Percentiles rank a stretch among this genome's conserved stretches.
Conservation (phyloP, 2,113 vertebrate genomes). For the Tapirus terrestris region DNA sequence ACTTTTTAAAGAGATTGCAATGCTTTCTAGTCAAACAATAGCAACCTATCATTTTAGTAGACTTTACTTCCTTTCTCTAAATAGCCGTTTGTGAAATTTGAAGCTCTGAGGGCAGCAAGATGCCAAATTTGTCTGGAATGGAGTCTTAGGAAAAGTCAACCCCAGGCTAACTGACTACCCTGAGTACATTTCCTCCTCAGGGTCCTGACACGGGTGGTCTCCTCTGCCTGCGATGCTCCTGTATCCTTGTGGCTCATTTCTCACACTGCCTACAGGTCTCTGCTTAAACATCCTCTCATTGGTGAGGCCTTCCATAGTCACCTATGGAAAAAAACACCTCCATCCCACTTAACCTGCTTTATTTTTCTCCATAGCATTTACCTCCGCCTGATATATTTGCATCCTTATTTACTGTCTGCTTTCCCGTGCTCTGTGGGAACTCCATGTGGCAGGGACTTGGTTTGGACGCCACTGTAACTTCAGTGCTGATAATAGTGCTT, state of each 20-base stretch:
- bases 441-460: neutral
- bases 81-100: neutral
- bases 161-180: neutral
- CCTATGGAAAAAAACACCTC: neutral
- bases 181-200: neutral
- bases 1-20: neutral
- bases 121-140: neutral
- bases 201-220: no score
- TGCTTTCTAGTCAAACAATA: neutral
- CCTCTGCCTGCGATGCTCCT: neutral
- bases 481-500: neutral
- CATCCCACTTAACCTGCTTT: neutral
- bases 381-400: neutral
- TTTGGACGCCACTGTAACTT: neutral
- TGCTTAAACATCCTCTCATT: neutral
- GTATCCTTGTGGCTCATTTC: neutral
- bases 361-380: neutral
- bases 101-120: neutral
- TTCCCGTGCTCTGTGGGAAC: neutral
- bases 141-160: neutral
- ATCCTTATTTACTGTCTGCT: neutral
- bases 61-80: neutral
- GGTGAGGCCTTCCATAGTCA: neutral
- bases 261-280: neutral
- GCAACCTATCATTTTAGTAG: neutral